phyloP scores from a whole-genome alignment of 2,113 vertebrate species.

The Meles meles region DNA sequence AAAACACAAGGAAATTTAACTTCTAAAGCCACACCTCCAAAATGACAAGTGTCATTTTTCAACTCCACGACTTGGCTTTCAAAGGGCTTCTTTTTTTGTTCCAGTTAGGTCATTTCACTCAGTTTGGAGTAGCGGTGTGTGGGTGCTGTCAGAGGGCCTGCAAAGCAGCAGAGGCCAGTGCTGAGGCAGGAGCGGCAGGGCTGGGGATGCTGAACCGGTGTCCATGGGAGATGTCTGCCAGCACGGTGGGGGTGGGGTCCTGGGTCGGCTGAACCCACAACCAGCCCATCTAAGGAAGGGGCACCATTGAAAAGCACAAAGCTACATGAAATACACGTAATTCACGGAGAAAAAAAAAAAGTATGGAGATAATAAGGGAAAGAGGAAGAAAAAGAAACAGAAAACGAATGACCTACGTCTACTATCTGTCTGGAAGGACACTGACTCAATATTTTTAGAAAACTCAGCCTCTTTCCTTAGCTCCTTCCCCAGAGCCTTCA shows the following conservation, averaged over 20 bases:
- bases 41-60: neutral
- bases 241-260: neutral
- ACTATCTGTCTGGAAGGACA: neutral
- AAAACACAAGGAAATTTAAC: slow-evolving; percentile 23
- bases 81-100: neutral
- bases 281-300: neutral
- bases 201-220: neutral
- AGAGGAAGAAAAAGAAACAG: neutral
- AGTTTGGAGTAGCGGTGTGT: neutral
- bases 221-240: rapidly evolving
- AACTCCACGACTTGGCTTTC: neutral
- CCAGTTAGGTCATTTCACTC: neutral
- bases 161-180: neutral
- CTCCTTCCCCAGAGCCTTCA: neutral
- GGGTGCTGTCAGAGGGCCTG: neutral
- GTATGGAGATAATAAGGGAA: rapidly evolving
- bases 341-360: neutral
- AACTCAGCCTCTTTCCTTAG: neutral
- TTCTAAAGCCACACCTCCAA: neutral
- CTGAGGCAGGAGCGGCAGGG: neutral
- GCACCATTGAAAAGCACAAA: neutral
- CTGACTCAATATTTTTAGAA: neutral
- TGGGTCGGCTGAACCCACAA: neutral
- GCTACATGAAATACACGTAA: neutral
- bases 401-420: neutral